Evolutionary conservation across 1,140 invertebrate genomes (phyloP), one percentile per base, ranked within the genome.

Genomic region (Bicyclus anynana): DNA sequence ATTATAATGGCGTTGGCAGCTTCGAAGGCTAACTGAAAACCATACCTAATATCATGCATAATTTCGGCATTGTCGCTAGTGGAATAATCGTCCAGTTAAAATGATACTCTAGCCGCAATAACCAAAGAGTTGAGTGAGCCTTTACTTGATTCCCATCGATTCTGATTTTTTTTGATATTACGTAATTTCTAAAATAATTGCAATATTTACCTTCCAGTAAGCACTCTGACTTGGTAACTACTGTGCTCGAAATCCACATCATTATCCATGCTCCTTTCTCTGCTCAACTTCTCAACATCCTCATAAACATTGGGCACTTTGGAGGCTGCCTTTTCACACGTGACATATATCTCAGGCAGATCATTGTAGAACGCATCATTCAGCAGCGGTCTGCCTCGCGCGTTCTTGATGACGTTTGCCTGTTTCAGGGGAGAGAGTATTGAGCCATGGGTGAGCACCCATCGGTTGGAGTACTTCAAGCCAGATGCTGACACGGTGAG

Each of bases 401-500:
- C 69, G 10, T 82, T 74, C 23, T 73, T 75, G 10, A 87, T 78
- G 3, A 75, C 60, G 6, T 74, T 62, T 7, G 80, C 80, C 51
- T 81, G 77, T 62, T 87, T 80, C 9, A 89, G 54, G 0, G 86
- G 78, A 1, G 81, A 82, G n/a, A 91, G 66, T 2, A 90, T 81
- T 5, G 85, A 89, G 5, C 90, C 91, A 47, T 91, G 91, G 0
- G 89, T 89, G 1, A 92, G 73, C 2, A 91, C 81, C 89, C 90
- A 91, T 21, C 85, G 71, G 2, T 87, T 72, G 10, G 81, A 82
- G 58, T 91, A 90, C 38, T 80, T 82, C 14, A 91, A 87, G 5
- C 90, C 91, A 14, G 91, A 92, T 0, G 82, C 77, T 2, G 83
- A 77, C 6, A 89, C 78, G 0, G 84, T 87, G 6, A 87, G 63